phyloP scores from a whole-genome alignment of 2,888 invertebrate genomes.

The Diarsia mendica region DNA sequence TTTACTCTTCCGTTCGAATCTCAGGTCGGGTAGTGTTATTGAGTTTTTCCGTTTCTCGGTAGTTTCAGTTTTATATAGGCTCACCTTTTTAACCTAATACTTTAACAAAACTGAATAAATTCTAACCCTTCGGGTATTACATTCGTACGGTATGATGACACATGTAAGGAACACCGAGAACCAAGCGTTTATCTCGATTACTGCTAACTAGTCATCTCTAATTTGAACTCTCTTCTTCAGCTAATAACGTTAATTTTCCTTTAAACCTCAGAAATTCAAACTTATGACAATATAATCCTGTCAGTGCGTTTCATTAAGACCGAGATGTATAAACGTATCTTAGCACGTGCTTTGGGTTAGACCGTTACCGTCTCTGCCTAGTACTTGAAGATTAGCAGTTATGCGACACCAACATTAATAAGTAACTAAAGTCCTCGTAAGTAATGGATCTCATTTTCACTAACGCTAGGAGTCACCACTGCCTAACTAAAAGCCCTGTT shows the following conservation, averaged over 20 bases:
- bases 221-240: not conserved
- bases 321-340: not conserved
- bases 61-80: too few relatives aligned
- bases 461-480: not conserved
- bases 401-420: not conserved
- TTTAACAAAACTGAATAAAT: too few relatives aligned
- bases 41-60: too few relatives aligned
- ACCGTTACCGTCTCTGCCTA: not conserved
- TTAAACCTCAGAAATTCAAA: not conserved
- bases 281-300: constrained; percentile 12
- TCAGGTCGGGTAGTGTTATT: too few relatives aligned
- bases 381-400: not conserved
- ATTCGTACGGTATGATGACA: not conserved
- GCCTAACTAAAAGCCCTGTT: not conserved
- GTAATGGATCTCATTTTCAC: not conserved
- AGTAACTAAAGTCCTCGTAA: not conserved
- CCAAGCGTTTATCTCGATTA: constrained; percentile 3
- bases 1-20: too few relatives aligned
- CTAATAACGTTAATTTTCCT: not conserved
- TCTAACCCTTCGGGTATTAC: not conserved
- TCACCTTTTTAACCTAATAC: too few relatives aligned
- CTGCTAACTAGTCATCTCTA: constrained; percentile 5
- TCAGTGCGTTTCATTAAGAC: not conserved
- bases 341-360: not conserved
- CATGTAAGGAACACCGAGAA: not conserved